Percentiles rank a stretch among this genome's conserved stretches.
Evolutionary conservation across 2,113 vertebrate genomes (phyloP).

Genomic region (Callaeas wilsoni): DNA sequence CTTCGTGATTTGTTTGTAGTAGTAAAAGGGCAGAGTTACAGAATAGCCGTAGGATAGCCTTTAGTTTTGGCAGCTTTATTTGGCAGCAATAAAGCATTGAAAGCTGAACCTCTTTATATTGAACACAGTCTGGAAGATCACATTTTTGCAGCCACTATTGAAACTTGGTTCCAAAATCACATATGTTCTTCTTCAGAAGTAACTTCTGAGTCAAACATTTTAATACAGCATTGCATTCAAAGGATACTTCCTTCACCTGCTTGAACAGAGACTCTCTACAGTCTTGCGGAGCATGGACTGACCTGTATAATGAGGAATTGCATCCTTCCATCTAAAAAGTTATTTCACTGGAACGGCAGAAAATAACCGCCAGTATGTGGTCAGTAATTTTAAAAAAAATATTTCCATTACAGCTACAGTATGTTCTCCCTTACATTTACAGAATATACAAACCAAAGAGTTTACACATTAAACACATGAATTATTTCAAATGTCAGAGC

Average conservation of each 20-base stretch:
- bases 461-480: neutral
- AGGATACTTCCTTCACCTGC: neutral
- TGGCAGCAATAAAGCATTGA: neutral
- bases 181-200: neutral
- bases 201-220: neutral
- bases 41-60: neutral
- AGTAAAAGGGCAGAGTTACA: neutral
- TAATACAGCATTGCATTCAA: neutral
- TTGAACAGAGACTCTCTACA: neutral
- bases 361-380: neutral
- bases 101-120: neutral
- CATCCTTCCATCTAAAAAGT: neutral
- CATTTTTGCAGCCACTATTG: neutral
- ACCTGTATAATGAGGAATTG: neutral
- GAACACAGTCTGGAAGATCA: neutral
- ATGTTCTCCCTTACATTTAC: neutral
- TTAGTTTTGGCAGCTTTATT: conserved; percentile 6
- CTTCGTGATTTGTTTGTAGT: neutral
- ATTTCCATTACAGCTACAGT: neutral
- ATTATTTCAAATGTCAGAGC: neutral
- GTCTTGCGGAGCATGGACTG: neutral
- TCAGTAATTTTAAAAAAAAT: accelerated
- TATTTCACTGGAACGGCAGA: neutral
- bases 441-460: neutral
- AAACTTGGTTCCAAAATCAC: neutral